phyloP scores from a whole-genome alignment of 2,113 vertebrate genomes.

The Petroica traversi region DNA sequence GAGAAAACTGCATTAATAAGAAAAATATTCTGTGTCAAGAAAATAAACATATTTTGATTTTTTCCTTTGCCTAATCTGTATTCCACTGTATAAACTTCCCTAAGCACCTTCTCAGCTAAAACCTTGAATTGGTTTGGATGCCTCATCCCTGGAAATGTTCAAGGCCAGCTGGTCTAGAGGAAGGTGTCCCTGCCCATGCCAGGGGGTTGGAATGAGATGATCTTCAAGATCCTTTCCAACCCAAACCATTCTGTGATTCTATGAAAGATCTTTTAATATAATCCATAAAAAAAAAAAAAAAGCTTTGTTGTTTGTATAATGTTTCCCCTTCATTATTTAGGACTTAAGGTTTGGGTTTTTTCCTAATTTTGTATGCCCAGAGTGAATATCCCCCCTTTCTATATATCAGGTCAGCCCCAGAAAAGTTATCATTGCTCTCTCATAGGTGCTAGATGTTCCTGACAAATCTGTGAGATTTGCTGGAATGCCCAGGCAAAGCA shows the following conservation, averaged over 20 bases:
- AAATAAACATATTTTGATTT: not conserved
- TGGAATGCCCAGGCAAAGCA: not conserved
- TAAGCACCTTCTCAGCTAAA: not conserved
- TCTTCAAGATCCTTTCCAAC: not conserved
- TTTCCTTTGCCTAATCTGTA: not conserved
- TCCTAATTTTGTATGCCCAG: not conserved
- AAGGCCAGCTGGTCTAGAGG: not conserved
- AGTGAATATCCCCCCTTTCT: not conserved
- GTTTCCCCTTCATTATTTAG: not conserved
- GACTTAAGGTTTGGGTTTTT: not conserved
- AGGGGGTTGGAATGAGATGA: not conserved
- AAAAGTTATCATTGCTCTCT: not conserved
- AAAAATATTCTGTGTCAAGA: not conserved
- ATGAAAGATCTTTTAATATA: not conserved
- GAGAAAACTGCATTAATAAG: not conserved
- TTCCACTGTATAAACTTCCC: not conserved
- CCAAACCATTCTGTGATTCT: not conserved
- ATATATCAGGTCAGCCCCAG: not conserved
- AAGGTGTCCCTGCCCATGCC: not conserved
- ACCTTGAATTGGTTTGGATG: not conserved
- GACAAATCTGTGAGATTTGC: not conserved
- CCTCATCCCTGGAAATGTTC: not conserved
- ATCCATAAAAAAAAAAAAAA: not conserved
- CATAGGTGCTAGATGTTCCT: not conserved
- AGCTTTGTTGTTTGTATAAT: not conserved